Conservation (phyloP, 2,797 vertebrate genomes). For the Sylvia borin region DNA sequence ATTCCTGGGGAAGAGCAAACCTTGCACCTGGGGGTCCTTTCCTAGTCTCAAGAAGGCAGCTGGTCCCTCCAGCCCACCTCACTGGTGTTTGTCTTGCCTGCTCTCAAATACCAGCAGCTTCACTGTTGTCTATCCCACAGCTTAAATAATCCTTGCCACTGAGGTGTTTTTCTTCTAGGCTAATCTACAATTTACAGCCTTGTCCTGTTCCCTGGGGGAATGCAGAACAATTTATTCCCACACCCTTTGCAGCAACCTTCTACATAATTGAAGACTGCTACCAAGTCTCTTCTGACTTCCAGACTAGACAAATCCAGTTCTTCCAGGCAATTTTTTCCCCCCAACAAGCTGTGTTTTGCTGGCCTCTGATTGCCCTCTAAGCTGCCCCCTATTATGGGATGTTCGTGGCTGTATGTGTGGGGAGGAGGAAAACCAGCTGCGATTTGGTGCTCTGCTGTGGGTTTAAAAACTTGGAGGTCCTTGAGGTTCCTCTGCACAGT, state of each 20-base stretch:
- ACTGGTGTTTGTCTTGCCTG: background rate
- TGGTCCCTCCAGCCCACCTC: background rate
- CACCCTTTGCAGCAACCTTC: background rate
- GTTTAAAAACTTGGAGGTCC: background rate
- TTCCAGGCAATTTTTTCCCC: no score
- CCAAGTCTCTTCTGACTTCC: background rate
- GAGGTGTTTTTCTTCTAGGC: background rate
- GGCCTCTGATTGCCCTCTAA: background rate
- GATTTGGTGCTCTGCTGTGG: background rate
- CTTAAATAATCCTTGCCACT: background rate
- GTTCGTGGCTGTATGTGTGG: background rate
- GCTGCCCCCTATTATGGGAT: background rate
- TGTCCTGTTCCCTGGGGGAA: background rate
- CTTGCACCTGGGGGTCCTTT: background rate
- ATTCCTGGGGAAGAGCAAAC: background rate
- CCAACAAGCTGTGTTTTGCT: background rate
- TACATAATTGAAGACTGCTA: background rate
- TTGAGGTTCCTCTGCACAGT: background rate
- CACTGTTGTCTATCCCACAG: background rate
- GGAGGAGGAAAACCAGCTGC: background rate
- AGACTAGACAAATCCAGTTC: background rate
- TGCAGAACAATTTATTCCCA: background rate
- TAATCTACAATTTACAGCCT: constrained; percentile 31
- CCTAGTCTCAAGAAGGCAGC: background rate
- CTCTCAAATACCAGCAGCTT: background rate